Evolutionary conservation across 2,888 invertebrate genomes (phyloP), one percentile per base, ranked within the genome.

Genomic region (Fissipunctia ypsillon): DNA sequence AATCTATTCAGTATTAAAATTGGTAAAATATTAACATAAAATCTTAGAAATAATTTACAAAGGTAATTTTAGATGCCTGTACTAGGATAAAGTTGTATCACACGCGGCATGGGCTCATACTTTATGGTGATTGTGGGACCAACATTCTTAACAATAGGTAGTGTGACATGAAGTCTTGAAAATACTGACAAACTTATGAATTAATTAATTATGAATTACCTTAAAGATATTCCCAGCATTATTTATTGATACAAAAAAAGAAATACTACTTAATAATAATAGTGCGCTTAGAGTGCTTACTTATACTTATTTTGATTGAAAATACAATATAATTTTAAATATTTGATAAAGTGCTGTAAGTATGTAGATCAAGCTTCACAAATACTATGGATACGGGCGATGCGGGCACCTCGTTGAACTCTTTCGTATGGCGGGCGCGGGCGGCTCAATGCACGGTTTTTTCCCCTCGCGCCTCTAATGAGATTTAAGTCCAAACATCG

Each of bases 381-480:
- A 78, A 52, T 41, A 83, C 81, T 83, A 85, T 85, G 77, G 77
- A 84, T 85, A 85, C 76, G 83, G 72, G 64, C 76, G 63, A 68
- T 59, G 77, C 67, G 66, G 73, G 76, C 88, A 88, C 87, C 91
- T 90, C 94, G 96, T 96, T 95, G 94, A 96, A 94, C 90, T 96
- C 95, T 96, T 95, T 94, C 91, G 90, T 94, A 93, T 69, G 87
- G 84, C 84, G 88, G 86, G 86, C 84, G 84, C 86, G 86, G 76
- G 80, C 87, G 82, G 82, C 87, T 77, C 78, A 68, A 71, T 87
- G 84, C 84, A 84, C 84, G 76, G 76, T 86, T 86, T 84, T 84
- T 85, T 87, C 87, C 84, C 88, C 84, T 85, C 83, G 76, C 84
- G 82, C 81, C 80, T 89, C 83, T 93, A 91, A 93, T 91, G 89